Evolutionary conservation across 2,797 vertebrate species (phyloP).

Genomic region (Clarias laeviceps): DNA sequence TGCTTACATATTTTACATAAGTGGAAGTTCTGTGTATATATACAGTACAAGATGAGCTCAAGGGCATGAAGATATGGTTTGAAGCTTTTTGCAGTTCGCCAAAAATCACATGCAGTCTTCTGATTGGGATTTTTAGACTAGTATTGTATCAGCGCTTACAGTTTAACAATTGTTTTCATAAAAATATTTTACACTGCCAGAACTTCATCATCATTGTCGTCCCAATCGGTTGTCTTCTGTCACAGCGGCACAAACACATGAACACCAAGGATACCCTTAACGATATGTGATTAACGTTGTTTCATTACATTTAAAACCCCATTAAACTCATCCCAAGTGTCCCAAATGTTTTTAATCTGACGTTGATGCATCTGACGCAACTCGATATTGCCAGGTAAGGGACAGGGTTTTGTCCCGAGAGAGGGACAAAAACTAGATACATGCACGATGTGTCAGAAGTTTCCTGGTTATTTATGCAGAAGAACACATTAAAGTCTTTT

Average conservation of each 20-base stretch:
- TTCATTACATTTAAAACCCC: background rate
- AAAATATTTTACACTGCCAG: background rate
- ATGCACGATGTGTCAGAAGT: no score
- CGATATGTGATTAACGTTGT: background rate
- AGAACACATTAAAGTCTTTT: no score
- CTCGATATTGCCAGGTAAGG: no score
- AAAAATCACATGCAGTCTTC: no score
- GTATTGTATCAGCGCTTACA: background rate
- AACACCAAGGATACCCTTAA: background rate
- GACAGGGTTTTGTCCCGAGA: no score
- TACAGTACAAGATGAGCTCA: background rate
- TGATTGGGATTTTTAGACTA: background rate
- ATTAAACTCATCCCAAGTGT: background rate
- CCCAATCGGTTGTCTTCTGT: background rate
- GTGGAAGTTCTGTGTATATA: background rate
- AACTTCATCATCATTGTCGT: background rate
- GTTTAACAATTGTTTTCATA: background rate
- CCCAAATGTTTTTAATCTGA: no score
- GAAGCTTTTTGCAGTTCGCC: no score
- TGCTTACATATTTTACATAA: background rate
- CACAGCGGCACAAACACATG: background rate
- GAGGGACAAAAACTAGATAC: no score
- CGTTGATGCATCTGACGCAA: no score
- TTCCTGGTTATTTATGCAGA: no score
- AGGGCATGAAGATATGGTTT: background rate